Conservation (phyloP, 2,797 vertebrate genomes). For the Poecilia picta region DNA sequence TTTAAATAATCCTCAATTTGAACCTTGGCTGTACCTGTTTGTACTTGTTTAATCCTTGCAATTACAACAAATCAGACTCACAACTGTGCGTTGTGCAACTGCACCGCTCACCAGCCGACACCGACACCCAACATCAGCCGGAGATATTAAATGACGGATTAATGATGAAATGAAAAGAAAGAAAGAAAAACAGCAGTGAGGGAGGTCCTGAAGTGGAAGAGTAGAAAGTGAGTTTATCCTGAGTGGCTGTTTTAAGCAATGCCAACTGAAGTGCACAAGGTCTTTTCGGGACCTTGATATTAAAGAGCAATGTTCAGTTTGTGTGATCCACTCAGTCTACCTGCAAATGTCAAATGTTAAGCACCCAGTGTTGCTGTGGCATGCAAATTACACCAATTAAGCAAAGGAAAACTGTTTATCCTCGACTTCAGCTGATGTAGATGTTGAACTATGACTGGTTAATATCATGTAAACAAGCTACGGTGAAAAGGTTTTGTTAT, state of each 20-base stretch:
- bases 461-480: constrained; percentile 6
- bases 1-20: constrained; percentile 12
- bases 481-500: not conserved
- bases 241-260: constrained; percentile 30
- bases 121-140: constrained; percentile 5
- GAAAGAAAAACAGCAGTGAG: not conserved
- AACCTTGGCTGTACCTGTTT: constrained; percentile 9
- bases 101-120: not conserved
- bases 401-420: constrained; percentile 8
- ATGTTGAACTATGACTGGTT: constrained; percentile 11
- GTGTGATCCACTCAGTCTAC: constrained; percentile 15
- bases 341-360: constrained; percentile 40
- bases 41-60: constrained; percentile 15
- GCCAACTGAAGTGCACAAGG: constrained; percentile 15
- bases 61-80: constrained; percentile 33
- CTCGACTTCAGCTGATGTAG: constrained; percentile 5
- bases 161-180: not conserved
- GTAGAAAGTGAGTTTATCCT: constrained; percentile 19
- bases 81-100: constrained; percentile 4
- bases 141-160: constrained; percentile 20
- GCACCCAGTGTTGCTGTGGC: not conserved
- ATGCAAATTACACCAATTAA: constrained; percentile 3
- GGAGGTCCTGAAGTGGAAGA: constrained; percentile 15
- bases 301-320: constrained; percentile 31
- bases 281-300: constrained; percentile 25